phyloP scores from a whole-genome alignment of 2,113 vertebrate genomes.

The Eulacestoma nigropectus region DNA sequence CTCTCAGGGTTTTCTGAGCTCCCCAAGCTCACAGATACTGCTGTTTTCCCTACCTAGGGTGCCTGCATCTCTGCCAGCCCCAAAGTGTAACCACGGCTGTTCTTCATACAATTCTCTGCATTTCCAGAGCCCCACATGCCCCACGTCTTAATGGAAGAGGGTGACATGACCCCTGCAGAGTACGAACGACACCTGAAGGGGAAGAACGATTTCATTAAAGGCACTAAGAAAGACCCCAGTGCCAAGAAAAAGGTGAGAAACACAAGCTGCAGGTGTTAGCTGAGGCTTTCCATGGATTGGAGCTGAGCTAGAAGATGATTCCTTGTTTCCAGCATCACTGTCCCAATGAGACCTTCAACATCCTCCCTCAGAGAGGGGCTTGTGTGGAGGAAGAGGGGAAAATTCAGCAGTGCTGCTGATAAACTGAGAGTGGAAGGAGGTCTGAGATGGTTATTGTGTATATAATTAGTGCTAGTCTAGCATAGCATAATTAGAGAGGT shows the following conservation, averaged over 20 bases:
- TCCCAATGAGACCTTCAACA: not conserved
- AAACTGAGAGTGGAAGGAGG: not conserved
- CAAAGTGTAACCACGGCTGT: not conserved
- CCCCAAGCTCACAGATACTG: not conserved
- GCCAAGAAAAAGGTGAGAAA: slow-evolving; percentile 84
- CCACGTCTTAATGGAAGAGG: slow-evolving; percentile 86
- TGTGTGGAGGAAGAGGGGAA: not conserved
- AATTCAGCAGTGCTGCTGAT: not conserved
- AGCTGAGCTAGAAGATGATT: not conserved
- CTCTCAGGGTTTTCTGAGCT: not conserved
- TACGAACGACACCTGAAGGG: slow-evolving; percentile 86
- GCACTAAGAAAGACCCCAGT: slow-evolving; percentile 85
- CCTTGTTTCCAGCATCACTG: not conserved
- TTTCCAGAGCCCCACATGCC: slow-evolving; percentile 87
- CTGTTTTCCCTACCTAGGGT: not conserved
- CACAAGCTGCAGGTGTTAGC: not conserved
- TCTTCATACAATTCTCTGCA: not conserved
- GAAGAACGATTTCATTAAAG: slow-evolving; percentile 86
- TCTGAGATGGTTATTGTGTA: slow-evolving; percentile 22
- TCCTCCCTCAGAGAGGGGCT: not conserved
- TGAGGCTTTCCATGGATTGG: not conserved
- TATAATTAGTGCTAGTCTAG: slow-evolving; percentile 51
- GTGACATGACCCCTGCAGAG: slow-evolving; percentile 87
- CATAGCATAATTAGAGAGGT: slow-evolving; percentile 38
- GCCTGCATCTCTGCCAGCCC: not conserved